Conservation (phyloP, 1,140 invertebrate species). For the Pseudobourletiella spinata region DNA sequence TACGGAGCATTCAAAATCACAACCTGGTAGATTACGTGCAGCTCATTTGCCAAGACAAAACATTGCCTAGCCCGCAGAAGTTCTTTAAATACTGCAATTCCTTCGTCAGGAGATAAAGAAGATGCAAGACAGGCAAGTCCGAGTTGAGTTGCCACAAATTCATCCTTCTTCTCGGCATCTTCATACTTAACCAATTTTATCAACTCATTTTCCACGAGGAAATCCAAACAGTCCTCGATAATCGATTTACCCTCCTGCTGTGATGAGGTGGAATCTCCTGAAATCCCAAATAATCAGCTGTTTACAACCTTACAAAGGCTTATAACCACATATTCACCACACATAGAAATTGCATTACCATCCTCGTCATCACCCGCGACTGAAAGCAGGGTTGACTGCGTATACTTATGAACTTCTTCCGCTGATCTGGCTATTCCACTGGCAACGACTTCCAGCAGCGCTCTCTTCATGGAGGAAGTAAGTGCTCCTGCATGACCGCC, state of each 20-base stretch:
- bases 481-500: slow-evolving; percentile 48
- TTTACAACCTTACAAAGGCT: too few relatives aligned
- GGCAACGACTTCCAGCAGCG: slow-evolving; percentile 67
- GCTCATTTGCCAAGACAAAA: slow-evolving; percentile 86
- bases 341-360: background rate
- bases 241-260: too few relatives aligned
- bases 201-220: slow-evolving; percentile 51
- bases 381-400: slow-evolving; percentile 64
- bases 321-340: too few relatives aligned
- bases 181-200: slow-evolving; percentile 36
- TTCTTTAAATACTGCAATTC: slow-evolving; percentile 76
- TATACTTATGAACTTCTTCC: slow-evolving; percentile 65
- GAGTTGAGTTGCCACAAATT: slow-evolving; percentile 70
- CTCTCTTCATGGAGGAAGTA: slow-evolving; percentile 50
- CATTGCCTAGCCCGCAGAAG: slow-evolving; percentile 79
- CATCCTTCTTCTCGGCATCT: slow-evolving; percentile 38
- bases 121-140: slow-evolving; percentile 87
- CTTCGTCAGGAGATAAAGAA: slow-evolving; percentile 84
- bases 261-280: too few relatives aligned
- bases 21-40: slow-evolving; percentile 89
- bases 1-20: background rate
- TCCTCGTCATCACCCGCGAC: background rate
- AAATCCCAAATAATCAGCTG: too few relatives aligned
- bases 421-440: slow-evolving; percentile 67
- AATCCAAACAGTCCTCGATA: slow-evolving; percentile 48